Percentiles rank a stretch among this genome's conserved stretches.
These are phyloP conservation scores for Danio choprae DNA, from an alignment of 2,797 vertebrate species.

Conservation along the genomic window DNA sequence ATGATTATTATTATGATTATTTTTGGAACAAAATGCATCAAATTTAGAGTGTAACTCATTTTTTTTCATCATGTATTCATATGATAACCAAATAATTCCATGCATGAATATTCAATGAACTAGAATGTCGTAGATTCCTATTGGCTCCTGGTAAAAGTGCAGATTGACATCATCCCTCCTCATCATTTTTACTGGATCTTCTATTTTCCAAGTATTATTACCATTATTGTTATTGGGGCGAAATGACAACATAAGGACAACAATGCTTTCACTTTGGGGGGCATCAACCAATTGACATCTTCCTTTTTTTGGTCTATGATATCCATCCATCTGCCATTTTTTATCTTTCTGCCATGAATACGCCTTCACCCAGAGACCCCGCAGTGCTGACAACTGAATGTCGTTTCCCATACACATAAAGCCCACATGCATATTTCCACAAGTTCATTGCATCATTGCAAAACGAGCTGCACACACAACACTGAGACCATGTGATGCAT, in stretches of 20 bases:
- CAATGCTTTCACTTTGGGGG: background rate
- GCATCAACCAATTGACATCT: constrained; percentile 1
- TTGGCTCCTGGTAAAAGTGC: background rate
- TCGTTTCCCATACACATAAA: constrained; percentile 2
- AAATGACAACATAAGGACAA: background rate
- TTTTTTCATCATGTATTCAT: background rate
- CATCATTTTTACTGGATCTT: background rate
- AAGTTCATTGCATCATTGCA: no score
- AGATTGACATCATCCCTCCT: background rate
- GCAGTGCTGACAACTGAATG: constrained; percentile 17
- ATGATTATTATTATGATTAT: no score
- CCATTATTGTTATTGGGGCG: background rate
- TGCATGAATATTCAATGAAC: background rate
- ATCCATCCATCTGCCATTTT: background rate
- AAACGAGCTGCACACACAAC: background rate
- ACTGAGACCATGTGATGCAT: constrained; percentile 22
- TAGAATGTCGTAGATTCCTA: background rate
- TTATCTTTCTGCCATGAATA: background rate
- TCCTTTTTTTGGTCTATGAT: background rate
- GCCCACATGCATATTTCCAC: background rate
- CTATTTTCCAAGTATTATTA: background rate
- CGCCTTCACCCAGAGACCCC: background rate
- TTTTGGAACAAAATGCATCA: no score
- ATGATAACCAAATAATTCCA: background rate
- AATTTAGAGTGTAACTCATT: background rate